Base-by-base conservation (phyloP, 30 jellyfish, hydroid and myxozoan species). In the Aurelia sp. region DNA sequence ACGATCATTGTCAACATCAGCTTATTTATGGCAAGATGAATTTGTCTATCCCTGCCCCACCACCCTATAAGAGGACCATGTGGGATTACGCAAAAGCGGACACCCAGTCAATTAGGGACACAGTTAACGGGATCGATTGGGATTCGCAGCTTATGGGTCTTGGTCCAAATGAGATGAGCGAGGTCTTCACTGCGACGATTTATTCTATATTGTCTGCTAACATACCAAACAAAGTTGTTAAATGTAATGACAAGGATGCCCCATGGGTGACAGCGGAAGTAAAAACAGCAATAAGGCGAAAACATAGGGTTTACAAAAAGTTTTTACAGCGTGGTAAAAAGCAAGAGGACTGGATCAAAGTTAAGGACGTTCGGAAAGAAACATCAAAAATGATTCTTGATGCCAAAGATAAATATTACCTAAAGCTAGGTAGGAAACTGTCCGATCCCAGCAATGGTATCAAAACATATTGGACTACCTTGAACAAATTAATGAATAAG, bases 251-350 rank as follows among this genome's bases (percentile, higher is more conserved):
- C 33, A 87, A 87, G 60, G 91, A 87, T 68, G 74, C 91, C 18
- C 85, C 84, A n/a, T 87, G 96, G 96, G 71, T 76, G 82, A 87
- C 90, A 48, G 57, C 81, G 67, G 96, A 87, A 51, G 82, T 87
- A 2, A 87, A 87, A 69, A 63, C 72, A 31, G 84, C 84, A 57
- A 76, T 87, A 35, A 65, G 60, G 31, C 85, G 87, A 24, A 74
- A 74, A 64, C 69, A 76, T 87, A 58, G 62, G 50, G n/a, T 74
- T 21, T 58, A 33, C 47, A 22, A 74, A 74, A 59, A 35, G 13
- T 74, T 40, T 74, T 50, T 13, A 24, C 24, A 35, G 72, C 20
- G 86, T 74, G 86, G 86, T 20, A 74, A 76, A 10, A 74, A 52
- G 57, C 51, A n/a, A 58, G 86, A 74, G 86, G 86, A 74, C 51